These are phyloP conservation scores for Myathropa florea DNA, from an alignment of 2,888 invertebrate species.

Conservation along the genomic window DNA sequence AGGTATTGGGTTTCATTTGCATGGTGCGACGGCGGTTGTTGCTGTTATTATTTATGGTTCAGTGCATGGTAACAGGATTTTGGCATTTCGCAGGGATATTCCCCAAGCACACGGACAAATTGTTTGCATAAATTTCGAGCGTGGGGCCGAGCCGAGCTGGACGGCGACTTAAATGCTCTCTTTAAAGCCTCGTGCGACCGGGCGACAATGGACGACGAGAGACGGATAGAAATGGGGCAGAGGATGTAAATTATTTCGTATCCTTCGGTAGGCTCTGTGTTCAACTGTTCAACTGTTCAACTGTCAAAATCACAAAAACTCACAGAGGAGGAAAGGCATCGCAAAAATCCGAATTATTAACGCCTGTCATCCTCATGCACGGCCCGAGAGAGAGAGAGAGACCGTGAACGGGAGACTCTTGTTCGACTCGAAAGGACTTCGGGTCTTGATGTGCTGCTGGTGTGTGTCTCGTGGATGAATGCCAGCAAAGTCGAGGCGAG, in stretches of 20 bases:
- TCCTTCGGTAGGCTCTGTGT: constrained; percentile 29
- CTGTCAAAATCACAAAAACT: constrained; percentile 28
- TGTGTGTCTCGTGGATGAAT: constrained; percentile 27
- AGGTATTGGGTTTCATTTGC: constrained; percentile 29
- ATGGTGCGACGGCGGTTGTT: background rate
- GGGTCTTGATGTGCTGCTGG: background rate
- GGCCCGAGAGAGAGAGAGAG: background rate
- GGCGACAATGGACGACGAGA: background rate
- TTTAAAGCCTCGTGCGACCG: background rate
- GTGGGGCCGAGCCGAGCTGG: background rate
- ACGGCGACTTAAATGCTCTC: background rate
- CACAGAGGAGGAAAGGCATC: background rate
- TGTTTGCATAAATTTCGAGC: constrained; percentile 37
- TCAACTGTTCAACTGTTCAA: constrained; percentile 1
- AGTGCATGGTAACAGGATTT: constrained; percentile 37
- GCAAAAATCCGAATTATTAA: constrained; percentile 43
- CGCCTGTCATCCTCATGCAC: constrained; percentile 45
- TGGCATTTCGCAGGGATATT: constrained; percentile 26
- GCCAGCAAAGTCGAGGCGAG: constrained; percentile 2
- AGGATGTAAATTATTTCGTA: constrained; percentile 27
- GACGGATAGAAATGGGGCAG: too few species aligned
- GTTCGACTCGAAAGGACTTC: constrained; percentile 21
- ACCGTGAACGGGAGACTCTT: background rate
- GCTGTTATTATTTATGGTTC: constrained; percentile 38
- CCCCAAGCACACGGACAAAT: background rate